Evolutionary conservation across 2,888 invertebrate species (phyloP).

Genomic region (Sussaba pulchella): DNA sequence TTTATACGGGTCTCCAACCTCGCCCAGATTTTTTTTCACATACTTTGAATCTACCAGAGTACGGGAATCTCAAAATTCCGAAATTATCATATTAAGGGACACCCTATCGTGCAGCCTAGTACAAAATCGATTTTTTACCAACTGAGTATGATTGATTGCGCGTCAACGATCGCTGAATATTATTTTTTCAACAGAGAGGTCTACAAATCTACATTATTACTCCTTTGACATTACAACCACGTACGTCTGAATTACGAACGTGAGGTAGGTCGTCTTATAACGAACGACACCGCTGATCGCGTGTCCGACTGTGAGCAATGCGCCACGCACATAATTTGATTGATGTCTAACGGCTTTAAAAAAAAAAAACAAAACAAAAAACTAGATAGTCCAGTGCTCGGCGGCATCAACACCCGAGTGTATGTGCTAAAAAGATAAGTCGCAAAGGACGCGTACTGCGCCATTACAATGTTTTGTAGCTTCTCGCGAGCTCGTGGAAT

Average conservation of each 20-base stretch:
- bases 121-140: too few species aligned
- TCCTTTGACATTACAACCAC: too few species aligned
- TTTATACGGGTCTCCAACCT: too few species aligned
- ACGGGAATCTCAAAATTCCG: too few species aligned
- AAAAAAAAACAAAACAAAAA: conserved; percentile 34
- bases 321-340: conserved; percentile 65
- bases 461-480: conserved; percentile 61
- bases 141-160: too few species aligned
- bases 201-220: too few species aligned
- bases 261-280: not conserved
- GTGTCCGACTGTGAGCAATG: conserved; percentile 51
- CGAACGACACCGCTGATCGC: conserved; percentile 1
- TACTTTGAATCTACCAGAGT: too few species aligned
- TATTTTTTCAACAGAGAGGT: too few species aligned
- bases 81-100: too few species aligned
- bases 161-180: too few species aligned
- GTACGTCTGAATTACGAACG: not conserved
- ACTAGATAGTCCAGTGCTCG: conserved; percentile 62
- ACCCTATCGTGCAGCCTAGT: too few species aligned
- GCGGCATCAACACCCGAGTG: conserved; percentile 26
- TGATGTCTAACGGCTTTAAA: conserved; percentile 58
- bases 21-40: too few species aligned
- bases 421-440: conserved; percentile 42
- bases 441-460: conserved; percentile 33
- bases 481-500: conserved; percentile 46